These are phyloP conservation scores for Flexamia atlantica DNA, from an alignment of 2,888 invertebrate species.

Conservation along the genomic window DNA sequence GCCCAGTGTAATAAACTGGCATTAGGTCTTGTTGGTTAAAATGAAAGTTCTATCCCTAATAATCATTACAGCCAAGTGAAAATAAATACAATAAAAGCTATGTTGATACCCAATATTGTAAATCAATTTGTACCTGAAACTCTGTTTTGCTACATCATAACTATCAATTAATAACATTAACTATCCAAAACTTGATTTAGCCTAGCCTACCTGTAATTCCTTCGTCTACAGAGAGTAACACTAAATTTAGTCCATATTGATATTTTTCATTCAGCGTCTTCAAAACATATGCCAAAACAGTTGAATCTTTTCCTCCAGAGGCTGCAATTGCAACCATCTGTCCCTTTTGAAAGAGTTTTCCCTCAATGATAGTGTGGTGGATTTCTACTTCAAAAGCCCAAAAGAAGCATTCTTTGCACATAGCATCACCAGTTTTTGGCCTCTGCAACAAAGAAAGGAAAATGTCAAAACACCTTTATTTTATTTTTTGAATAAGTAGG, in stretches of 20 bases:
- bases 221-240: slow-evolving; percentile 98
- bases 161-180: too few relatives aligned
- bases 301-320: slow-evolving; percentile 97
- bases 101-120: too few relatives aligned
- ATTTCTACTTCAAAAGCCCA: slow-evolving; percentile 96
- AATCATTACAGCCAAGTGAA: too few relatives aligned
- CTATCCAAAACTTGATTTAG: too few relatives aligned
- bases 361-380: slow-evolving; percentile 92
- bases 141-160: too few relatives aligned
- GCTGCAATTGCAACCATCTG: slow-evolving; percentile 96
- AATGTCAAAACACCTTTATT: too few relatives aligned
- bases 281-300: slow-evolving; percentile 95
- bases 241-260: slow-evolving; percentile 92
- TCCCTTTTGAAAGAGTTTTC: slow-evolving; percentile 88
- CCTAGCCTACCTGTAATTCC: slow-evolving; percentile 89
- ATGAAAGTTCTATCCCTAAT: too few relatives aligned
- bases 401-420: slow-evolving; percentile 97
- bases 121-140: too few relatives aligned
- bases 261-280: slow-evolving; percentile 94
- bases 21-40: too few relatives aligned
- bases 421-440: slow-evolving; percentile 93
- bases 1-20: too few relatives aligned
- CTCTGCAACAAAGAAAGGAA: slow-evolving; percentile 79
- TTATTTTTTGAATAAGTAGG: too few relatives aligned
- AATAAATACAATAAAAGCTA: too few relatives aligned